Base-by-base conservation (phyloP, 2,113 vertebrate genomes). In the Phaethornis superciliosus region DNA sequence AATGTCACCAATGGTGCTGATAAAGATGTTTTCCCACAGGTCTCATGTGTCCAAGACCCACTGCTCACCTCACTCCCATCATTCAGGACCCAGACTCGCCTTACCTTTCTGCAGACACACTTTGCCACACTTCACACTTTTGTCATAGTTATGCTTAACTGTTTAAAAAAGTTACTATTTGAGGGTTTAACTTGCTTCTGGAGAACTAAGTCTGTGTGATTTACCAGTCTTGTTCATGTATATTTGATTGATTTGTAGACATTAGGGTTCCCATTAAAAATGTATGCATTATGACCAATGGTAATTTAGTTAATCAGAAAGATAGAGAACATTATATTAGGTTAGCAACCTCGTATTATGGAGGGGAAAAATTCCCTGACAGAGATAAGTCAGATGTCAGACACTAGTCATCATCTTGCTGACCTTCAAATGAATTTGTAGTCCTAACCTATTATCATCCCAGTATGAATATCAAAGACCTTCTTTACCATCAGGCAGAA, bases 1-100 rank as follows among this genome's bases (percentile, higher is more conserved):
- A 21, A 19, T 10, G 2, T 10, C 2, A 1, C 58, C 27, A 0
- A 8, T 4, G 22, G 0, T 47, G 44, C 46, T 12, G 40, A 4
- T 3, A 3, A 13, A 12, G 87, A 4, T 18, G 14, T 30, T 26
- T 44, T 26, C 75, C 33, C 16, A 18, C 35, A 33, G 68, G 37
- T 20, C 67, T 27, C 68, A 10, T 40, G 40, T 7, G 5, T 16
- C 49, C 33, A 42, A 2, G 33, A 26, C 15, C 22, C 5, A 32
- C 65, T 46, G 46, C 17, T 46, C 46, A 46, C 46, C 46, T 46
- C 19, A 20, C 46, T 46, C 46, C 37, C 23, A 0, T n/a, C 6
- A 4, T 16, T 52, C 32, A 40, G 2, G n/a, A 26, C 2, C 7
- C 20, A 32, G 11, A 40, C 40, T 6, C 2, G 3, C 3, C 24